These are phyloP conservation scores for Drosophila grimshawi DNA, from an alignment of 1,140 invertebrate species.

Conservation along the genomic window DNA sequence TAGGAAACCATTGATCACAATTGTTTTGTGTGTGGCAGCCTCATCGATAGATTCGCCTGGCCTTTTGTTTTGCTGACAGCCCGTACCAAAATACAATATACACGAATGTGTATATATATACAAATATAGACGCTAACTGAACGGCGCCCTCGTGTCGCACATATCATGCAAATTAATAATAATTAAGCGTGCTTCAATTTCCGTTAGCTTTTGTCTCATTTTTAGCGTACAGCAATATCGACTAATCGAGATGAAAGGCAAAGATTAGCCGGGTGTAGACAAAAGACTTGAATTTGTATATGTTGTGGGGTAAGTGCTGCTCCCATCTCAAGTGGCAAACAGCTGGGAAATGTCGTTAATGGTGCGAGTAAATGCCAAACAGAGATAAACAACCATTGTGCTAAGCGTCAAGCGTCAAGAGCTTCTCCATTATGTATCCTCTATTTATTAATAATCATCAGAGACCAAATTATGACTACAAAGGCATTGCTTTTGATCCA, in stretches of 20 bases:
- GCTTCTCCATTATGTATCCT: not conserved
- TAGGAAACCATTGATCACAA: slow-evolving; percentile 64
- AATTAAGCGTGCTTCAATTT: slow-evolving; percentile 71
- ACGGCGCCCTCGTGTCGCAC: slow-evolving; percentile 40
- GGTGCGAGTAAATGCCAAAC: not conserved
- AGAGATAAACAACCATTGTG: slow-evolving; percentile 3
- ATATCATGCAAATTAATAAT: slow-evolving; percentile 78
- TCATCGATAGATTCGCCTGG: slow-evolving; percentile 43
- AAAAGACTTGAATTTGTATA: not conserved
- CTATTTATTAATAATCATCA: not conserved
- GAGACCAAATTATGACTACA: not conserved
- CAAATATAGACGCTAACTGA: slow-evolving; percentile 32
- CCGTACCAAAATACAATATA: slow-evolving; percentile 15
- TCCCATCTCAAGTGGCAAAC: slow-evolving; percentile 12
- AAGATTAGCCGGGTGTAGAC: slow-evolving; percentile 22
- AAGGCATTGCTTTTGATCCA: too few relatives aligned
- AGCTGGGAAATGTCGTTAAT: not conserved
- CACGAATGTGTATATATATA: slow-evolving; percentile 12
- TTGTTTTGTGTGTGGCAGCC: slow-evolving; percentile 46
- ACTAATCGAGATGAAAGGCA: slow-evolving; percentile 36
- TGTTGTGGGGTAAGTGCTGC: not conserved
- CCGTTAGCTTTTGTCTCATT: slow-evolving; percentile 26
- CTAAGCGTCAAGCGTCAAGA: not conserved
- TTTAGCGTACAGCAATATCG: not conserved
- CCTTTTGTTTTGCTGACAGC: slow-evolving; percentile 37